phyloP scores from a whole-genome alignment of 2,888 invertebrate genomes.

The Ellobium chinense region DNA sequence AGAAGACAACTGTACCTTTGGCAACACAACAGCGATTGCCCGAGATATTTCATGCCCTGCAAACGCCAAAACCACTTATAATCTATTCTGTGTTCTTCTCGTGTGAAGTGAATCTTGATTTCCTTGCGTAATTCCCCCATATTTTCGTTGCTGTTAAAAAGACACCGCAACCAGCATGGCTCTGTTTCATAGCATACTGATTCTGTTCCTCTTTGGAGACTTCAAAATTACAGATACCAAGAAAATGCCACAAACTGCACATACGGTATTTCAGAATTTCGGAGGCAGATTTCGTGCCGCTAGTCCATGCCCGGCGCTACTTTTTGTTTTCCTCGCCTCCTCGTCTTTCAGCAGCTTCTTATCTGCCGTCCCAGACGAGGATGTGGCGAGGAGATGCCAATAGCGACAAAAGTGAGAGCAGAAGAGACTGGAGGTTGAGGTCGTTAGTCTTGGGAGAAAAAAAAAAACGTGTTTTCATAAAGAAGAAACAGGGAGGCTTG shows the following conservation, averaged over 20 bases:
- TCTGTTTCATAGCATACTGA: no score
- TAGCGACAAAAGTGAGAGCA: conserved; percentile 12
- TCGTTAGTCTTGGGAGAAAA: neutral
- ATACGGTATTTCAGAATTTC: neutral
- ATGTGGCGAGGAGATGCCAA: neutral
- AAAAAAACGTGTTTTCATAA: no score
- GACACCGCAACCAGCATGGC: no score
- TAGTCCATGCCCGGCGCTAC: neutral
- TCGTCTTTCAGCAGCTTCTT: conserved; percentile 25
- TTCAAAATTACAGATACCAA: no score
- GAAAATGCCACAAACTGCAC: no score
- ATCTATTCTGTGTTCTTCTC: no score
- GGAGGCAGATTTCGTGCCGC: neutral
- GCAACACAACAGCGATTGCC: neutral
- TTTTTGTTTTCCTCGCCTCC: neutral
- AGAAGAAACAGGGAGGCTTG: no score
- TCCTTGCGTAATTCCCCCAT: no score
- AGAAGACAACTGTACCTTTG: neutral
- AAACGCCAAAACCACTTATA: neutral
- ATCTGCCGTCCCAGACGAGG: conserved; percentile 19
- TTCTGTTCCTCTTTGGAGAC: no score
- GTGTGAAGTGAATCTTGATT: no score
- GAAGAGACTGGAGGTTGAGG: neutral
- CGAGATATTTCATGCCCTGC: conserved; percentile 11
- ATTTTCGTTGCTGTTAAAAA: no score